A percentile compares a stretch with the other conserved stretches of the same genome.
Evolutionary conservation across 2,888 invertebrate genomes (phyloP).

Genomic region (Nemurella pictetii): DNA sequence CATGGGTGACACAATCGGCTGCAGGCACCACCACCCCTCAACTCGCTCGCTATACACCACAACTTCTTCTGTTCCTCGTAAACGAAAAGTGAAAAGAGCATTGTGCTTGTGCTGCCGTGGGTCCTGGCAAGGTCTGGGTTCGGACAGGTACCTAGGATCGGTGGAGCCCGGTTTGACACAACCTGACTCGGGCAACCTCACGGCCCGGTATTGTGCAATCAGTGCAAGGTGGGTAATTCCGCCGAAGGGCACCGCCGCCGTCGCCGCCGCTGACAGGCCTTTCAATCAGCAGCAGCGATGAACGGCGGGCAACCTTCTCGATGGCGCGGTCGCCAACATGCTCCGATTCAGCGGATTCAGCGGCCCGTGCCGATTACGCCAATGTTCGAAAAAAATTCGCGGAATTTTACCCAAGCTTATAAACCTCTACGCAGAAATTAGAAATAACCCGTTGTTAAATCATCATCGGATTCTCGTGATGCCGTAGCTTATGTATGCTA

Average conservation of each 20-base stretch:
- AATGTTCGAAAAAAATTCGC: not conserved
- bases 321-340: not conserved
- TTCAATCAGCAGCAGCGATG: not conserved
- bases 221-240: not conserved
- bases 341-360: not conserved
- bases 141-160: not conserved
- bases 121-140: not conserved
- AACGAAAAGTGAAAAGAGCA: not conserved
- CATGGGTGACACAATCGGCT: not conserved
- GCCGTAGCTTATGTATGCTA: no score
- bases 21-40: not conserved
- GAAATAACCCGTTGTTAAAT: no score
- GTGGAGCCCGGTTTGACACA: not conserved
- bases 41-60: not conserved
- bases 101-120: not conserved
- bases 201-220: not conserved
- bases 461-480: no score
- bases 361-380: not conserved
- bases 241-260: not conserved
- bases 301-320: not conserved
- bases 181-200: conserved; percentile 7
- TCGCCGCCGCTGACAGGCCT: not conserved
- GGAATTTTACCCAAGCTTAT: no score
- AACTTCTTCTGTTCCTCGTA: not conserved
- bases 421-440: no score